Evolutionary conservation across 2,888 invertebrate species (phyloP).

Genomic region (Amblyjoppa fuscipennis): DNA sequence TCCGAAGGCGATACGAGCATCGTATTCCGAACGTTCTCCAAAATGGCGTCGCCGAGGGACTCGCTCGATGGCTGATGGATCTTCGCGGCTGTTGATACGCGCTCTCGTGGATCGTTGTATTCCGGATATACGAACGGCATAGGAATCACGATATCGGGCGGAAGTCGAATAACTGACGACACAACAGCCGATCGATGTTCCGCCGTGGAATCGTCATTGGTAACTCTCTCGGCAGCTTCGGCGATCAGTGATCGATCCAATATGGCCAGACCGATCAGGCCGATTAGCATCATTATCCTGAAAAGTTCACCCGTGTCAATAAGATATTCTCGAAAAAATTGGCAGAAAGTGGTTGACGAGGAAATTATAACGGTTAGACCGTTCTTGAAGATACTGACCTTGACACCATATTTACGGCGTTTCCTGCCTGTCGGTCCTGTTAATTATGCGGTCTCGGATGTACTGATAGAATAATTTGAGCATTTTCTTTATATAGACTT

Average conservation of each 20-base stretch:
- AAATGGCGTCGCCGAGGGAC: constrained; percentile 51
- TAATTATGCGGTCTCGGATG: neutral
- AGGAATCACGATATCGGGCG: constrained; percentile 14
- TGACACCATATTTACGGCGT: neutral
- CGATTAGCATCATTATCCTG: neutral
- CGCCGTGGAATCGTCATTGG: neutral
- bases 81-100: neutral
- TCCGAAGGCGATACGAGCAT: constrained; percentile 4
- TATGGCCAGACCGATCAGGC: neutral
- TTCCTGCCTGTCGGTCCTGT: neutral
- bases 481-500: constrained; percentile 29
- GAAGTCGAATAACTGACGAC: neutral
- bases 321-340: neutral
- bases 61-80: constrained; percentile 29
- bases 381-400: neutral
- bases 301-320: neutral
- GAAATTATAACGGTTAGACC: too few relatives aligned
- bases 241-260: constrained; percentile 19
- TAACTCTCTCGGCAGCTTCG: neutral
- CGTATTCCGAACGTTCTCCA: constrained; percentile 44
- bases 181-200: neutral
- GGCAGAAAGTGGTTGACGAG: too few relatives aligned
- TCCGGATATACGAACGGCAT: constrained; percentile 33
- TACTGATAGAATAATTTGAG: neutral
- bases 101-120: constrained; percentile 25